Evolutionary conservation across 1,140 invertebrate species (phyloP).

Genomic region (Aricia agestis): DNA sequence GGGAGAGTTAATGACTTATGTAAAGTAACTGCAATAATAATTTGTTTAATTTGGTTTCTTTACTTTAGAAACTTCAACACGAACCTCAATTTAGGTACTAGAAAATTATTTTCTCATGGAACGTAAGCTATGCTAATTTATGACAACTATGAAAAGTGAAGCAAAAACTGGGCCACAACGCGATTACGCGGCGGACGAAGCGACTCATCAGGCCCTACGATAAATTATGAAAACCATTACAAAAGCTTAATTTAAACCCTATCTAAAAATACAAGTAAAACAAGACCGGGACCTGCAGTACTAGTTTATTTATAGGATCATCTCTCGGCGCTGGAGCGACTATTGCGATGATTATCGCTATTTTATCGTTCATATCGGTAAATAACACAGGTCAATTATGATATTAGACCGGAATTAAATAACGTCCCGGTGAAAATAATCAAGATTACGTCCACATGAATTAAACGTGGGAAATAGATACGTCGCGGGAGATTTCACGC

Average conservation of each 20-base stretch:
- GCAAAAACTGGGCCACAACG: slow-evolving; percentile 8
- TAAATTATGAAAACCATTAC: slow-evolving; percentile 27
- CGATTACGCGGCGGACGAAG: background rate
- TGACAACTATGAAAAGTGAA: background rate
- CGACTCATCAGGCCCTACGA: slow-evolving; percentile 1
- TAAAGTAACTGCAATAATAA: too few species aligned
- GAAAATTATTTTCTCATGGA: background rate
- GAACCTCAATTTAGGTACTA: background rate
- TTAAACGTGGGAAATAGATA: slow-evolving; percentile 15
- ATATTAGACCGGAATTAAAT: slow-evolving; percentile 32
- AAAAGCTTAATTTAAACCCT: slow-evolving; percentile 33
- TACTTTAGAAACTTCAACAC: background rate
- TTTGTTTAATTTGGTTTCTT: too few species aligned
- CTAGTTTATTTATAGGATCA: slow-evolving; percentile 38
- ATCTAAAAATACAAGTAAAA: slow-evolving; percentile 30
- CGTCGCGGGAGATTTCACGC: slow-evolving; percentile 12
- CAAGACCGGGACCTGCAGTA: slow-evolving; percentile 27
- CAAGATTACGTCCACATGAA: slow-evolving; percentile 21
- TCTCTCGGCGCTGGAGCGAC: slow-evolving; percentile 28
- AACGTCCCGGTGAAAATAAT: slow-evolving; percentile 25
- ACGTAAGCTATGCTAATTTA: background rate
- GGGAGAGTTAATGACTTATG: too few species aligned
- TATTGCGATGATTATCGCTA: slow-evolving; percentile 36
- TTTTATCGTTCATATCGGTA: slow-evolving; percentile 37
- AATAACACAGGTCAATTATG: slow-evolving; percentile 34